A percentile compares a stretch with the other conserved stretches of the same genome.
These are phyloP conservation scores for Numida meleagris DNA, from an alignment of 2,113 vertebrate species.

Conservation along the genomic window DNA sequence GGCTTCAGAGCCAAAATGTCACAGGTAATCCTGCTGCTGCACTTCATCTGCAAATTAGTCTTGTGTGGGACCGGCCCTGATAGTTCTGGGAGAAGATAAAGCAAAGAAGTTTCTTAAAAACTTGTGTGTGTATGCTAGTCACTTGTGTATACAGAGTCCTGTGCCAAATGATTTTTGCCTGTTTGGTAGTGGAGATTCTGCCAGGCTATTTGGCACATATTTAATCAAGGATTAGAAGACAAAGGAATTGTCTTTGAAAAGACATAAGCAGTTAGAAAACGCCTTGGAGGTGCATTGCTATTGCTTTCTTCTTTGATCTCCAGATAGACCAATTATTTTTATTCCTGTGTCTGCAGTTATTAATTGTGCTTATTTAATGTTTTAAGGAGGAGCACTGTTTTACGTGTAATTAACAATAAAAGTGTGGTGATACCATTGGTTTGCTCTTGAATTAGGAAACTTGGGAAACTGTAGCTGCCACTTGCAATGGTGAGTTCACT, in stretches of 20 bases:
- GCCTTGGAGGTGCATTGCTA: conserved; percentile 43
- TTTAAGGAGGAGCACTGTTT: neutral
- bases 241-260: conserved; percentile 47
- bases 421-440: neutral
- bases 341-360: neutral
- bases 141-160: neutral
- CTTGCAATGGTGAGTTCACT: neutral
- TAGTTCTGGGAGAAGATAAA: neutral
- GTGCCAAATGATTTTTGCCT: neutral
- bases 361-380: conserved; percentile 24
- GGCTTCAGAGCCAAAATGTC: neutral
- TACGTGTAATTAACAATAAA: neutral
- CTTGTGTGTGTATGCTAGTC: neutral
- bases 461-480: neutral
- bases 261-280: conserved; percentile 24
- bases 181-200: conserved; percentile 23
- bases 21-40: neutral
- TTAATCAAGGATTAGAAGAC: conserved; percentile 26
- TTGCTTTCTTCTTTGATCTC: conserved; percentile 57
- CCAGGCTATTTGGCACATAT: conserved; percentile 16
- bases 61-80: neutral
- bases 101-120: neutral
- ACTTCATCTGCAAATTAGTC: neutral
- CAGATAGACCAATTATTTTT: conserved; percentile 4
- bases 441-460: neutral